Evolutionary conservation across 2,113 vertebrate species (phyloP).

Genomic region (Alethe castanea): DNA sequence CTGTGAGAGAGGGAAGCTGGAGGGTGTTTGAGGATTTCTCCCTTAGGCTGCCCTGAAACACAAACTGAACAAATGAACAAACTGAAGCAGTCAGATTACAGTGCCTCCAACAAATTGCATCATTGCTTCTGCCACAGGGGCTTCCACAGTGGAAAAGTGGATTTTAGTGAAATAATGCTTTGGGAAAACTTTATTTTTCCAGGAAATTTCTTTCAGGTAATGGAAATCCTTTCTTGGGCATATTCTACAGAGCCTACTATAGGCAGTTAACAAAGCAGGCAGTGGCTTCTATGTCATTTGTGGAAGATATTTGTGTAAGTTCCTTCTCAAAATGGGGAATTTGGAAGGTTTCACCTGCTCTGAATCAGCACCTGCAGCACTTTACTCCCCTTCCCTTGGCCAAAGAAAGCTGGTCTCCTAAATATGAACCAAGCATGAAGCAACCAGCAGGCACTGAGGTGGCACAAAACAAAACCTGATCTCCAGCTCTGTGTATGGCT

Average conservation of each 20-base stretch:
- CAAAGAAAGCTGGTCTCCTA: background rate
- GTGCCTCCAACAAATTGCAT: background rate
- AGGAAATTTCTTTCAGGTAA: background rate
- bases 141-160: background rate
- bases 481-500: background rate
- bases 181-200: background rate
- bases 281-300: background rate
- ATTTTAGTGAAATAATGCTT: background rate
- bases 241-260: background rate
- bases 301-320: background rate
- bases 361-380: background rate
- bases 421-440: background rate
- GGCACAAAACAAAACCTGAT: background rate
- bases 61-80: background rate
- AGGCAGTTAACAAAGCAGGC: background rate
- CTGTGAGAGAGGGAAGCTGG: background rate
- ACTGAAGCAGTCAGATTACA: background rate
- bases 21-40: background rate
- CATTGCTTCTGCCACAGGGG: background rate
- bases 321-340: background rate
- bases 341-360: background rate
- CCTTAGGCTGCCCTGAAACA: background rate
- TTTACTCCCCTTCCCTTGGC: background rate
- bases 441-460: fast-evolving
- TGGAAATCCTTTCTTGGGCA: background rate